Base-by-base conservation (phyloP, 2,797 vertebrate species). In the Graptemys geographica region DNA sequence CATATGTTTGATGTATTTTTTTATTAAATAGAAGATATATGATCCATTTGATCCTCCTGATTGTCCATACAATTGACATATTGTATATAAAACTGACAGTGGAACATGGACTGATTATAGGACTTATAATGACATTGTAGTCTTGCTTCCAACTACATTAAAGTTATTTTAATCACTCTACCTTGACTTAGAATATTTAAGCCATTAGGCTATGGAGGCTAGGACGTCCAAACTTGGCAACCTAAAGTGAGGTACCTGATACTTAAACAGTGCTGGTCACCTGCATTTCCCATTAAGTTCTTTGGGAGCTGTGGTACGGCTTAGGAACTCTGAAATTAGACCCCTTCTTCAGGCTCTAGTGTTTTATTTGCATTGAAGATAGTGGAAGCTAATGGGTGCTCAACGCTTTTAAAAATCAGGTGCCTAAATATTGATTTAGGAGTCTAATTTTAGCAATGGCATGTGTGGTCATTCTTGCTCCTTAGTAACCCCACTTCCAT, bases 231-330 rank as follows among this genome's bases (percentile, higher is more conserved):
- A 49, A 49, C 13, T 49, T 49, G 12, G 37, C 13, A 27, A 27
- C 23, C 2, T 86, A 19, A n/a, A 16, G 0, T 19, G 28, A 56
- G 59, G 3, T 25, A 5, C 0, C 1, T 41, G 25, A 11, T 1
- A 23, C 5, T 11, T 62, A 62, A 62, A 62, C 6, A 28, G 31
- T 62, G 59, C 65, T 11, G 8, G 37, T 88, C 49, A 52, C 19
- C 28, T 74, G 13, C 81, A 25, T 5, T 74, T 87, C 84, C 62
- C 88, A 72, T 5, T 55, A 80, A 82, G 19, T 31, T 93, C 1
- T 56, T 44, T 69, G 82, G 15, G 25, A 51, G 15, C 41, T 28
- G 7, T 47, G 72, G 19, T 76, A 76, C 8, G 23, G 9, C 41
- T 47, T 47, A 25, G 27, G 25, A 47, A 8, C 44, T 31, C 74